These are phyloP conservation scores for Macrosteles quadrilineatus DNA, from an alignment of 1,140 invertebrate genomes.

Conservation along the genomic window DNA sequence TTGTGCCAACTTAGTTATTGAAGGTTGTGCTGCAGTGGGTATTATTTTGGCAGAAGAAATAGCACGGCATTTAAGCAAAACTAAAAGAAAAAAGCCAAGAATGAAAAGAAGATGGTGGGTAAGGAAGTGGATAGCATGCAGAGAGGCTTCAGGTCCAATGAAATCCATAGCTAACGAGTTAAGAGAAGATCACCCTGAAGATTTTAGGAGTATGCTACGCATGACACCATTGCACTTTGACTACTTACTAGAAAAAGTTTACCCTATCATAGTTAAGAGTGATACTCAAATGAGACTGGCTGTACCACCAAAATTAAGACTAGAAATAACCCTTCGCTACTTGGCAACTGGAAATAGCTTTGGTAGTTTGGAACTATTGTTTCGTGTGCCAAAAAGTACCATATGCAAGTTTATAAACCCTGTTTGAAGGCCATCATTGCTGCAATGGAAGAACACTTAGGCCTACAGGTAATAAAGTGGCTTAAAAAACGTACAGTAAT, in stretches of 20 bases:
- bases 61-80: background rate
- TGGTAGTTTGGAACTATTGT: conserved; percentile 41
- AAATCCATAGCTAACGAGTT: background rate
- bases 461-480: background rate
- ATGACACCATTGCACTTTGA: conserved; percentile 42
- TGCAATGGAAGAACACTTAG: background rate
- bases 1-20: no score
- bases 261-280: conserved; percentile 33
- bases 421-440: conserved; percentile 1
- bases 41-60: no score
- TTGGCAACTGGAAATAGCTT: conserved; percentile 43
- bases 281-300: conserved; percentile 41
- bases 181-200: conserved; percentile 1
- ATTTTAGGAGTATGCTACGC: conserved; percentile 36
- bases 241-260: conserved; percentile 35
- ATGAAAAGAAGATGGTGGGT: no score
- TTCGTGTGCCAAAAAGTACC: conserved; percentile 38
- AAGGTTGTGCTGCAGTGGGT: no score
- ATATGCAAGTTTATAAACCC: conserved; percentile 3
- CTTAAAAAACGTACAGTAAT: background rate
- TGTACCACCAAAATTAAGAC: conserved; percentile 38
- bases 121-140: no score
- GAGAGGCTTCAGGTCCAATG: conserved; percentile 1
- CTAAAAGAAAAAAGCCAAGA: background rate
- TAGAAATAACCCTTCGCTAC: conserved; percentile 43